phyloP scores from a whole-genome alignment of 2,113 vertebrate species.

The Osmerus eperlanus region DNA sequence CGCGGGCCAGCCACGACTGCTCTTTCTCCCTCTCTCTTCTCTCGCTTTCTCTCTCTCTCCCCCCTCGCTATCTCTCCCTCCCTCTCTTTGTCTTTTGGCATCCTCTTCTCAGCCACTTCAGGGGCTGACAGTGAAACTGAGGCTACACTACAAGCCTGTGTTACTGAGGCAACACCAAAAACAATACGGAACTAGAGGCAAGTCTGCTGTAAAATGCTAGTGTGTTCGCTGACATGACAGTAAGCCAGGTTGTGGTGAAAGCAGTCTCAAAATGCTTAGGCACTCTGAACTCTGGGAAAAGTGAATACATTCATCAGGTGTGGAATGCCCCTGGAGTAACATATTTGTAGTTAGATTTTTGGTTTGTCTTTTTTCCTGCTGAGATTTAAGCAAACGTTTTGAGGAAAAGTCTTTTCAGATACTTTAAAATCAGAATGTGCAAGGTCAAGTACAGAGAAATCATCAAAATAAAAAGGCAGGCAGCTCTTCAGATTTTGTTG shows the following conservation, averaged over 20 bases:
- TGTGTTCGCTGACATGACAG: too few relatives aligned
- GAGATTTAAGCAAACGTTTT: neutral
- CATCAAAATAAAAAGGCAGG: neutral
- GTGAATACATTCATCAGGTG: too few relatives aligned
- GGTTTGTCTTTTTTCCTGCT: too few relatives aligned
- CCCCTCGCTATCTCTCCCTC: constrained; percentile 16
- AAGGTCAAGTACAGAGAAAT: constrained; percentile 8
- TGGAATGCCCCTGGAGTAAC: too few relatives aligned
- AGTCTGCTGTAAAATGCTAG: constrained; percentile 7
- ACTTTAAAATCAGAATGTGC: constrained; percentile 8
- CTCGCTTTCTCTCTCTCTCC: constrained; percentile 39
- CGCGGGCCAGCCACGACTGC: constrained; percentile 64
- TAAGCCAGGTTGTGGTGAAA: too few relatives aligned
- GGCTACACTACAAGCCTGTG: constrained; percentile 44
- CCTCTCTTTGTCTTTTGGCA: constrained; percentile 26
- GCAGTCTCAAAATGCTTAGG: too few relatives aligned
- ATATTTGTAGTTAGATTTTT: too few relatives aligned
- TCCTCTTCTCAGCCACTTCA: constrained; percentile 38
- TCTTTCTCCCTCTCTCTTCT: constrained; percentile 37
- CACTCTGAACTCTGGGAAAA: too few relatives aligned
- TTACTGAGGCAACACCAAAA: constrained; percentile 63
- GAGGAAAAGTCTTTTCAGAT: neutral
- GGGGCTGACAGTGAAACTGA: constrained; percentile 61
- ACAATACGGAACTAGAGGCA: constrained; percentile 55
- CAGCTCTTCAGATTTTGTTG: constrained; percentile 8